Evolutionary conservation across 2,797 vertebrate species (phyloP), one percentile per base, ranked within the genome.

Genomic region (Gambusia yucatana): DNA sequence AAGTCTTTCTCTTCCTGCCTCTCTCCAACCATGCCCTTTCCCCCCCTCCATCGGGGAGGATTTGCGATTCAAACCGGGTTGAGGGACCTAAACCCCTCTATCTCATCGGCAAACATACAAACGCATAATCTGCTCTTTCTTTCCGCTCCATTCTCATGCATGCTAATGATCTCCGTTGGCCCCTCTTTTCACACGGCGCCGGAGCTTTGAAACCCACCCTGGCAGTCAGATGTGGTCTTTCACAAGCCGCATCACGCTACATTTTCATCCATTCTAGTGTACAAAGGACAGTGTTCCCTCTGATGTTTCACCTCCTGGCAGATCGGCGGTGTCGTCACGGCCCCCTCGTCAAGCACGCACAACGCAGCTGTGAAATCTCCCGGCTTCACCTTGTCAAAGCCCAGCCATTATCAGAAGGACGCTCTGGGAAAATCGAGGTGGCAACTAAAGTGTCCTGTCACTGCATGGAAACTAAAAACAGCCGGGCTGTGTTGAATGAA

Each of bases 21-120:
- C 61, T 67, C 81, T 85, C 82, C 83, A 77, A 76, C 81, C 57
- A 9, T 61, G 82, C 83, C 90, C 87, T 77, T 79, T 84, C 83
- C 83, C 28, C 48, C 48, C 88, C 91, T 87, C 86, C 89, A 82
- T 77, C 84, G 78, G 82, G 84, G 87, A 65, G 93, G 93, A 92
- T 93, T 95, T 94, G 92, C 84, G 89, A 93, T 93, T 92, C 93
- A 94, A 93, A 91, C 90, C 78, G 79, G 86, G 87, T 79, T 89
- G 86, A 91, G 93, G 91, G 91, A 91, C 87, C 91, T 84, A 92
- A 95, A 93, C 88, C 88, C 90, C 81, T 91, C 93, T 87, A 96
- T 96, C 95, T 94, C 90, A 94, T 95, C 91, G 82, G 94, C 95
- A 96, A 96, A 96, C 94, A 96, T 88, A 93, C 92, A 94, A 88